Evolutionary conservation across 2,113 vertebrate genomes (phyloP).

Genomic region (Philantomba maxwellii): DNA sequence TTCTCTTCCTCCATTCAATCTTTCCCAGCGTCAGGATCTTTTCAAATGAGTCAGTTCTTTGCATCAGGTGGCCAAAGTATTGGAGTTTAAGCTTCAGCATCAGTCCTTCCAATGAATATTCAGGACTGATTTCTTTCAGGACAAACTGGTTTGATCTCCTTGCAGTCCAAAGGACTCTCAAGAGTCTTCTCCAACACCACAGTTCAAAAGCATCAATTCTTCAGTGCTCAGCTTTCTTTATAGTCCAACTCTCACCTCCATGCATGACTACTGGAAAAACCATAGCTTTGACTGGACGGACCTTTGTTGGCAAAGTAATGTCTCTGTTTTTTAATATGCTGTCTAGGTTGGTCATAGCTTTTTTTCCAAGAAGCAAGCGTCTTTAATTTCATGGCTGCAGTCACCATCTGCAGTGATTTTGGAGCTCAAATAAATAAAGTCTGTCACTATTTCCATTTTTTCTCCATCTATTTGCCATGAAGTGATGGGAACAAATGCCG

Average conservation of each 20-base stretch:
- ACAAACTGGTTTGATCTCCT: fast-evolving
- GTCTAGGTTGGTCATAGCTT: not conserved
- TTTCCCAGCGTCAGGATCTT: not conserved
- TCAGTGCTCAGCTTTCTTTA: not conserved
- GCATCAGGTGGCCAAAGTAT: not conserved
- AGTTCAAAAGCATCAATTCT: not conserved
- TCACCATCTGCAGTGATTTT: not conserved
- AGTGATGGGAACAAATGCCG: not conserved
- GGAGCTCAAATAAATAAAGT: not conserved
- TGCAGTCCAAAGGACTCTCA: not conserved
- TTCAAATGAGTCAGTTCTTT: not conserved
- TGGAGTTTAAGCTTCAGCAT: not conserved
- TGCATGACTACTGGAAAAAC: not conserved
- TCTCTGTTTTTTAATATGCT: not conserved
- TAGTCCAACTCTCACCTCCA: not conserved
- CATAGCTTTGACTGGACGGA: not conserved
- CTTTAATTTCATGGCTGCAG: not conserved
- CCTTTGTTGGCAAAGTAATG: not conserved
- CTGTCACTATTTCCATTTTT: not conserved
- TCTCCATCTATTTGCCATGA: not conserved
- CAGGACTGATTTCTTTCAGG: not conserved
- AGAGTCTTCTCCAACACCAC: not conserved
- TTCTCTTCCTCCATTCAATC: not conserved
- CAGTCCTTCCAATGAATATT: not conserved
- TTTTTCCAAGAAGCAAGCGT: not conserved